Percentiles rank a stretch among this genome's conserved stretches.
These are phyloP conservation scores for Frankliniella fusca DNA, from an alignment of 2,888 invertebrate genomes.

Conservation along the genomic window DNA sequence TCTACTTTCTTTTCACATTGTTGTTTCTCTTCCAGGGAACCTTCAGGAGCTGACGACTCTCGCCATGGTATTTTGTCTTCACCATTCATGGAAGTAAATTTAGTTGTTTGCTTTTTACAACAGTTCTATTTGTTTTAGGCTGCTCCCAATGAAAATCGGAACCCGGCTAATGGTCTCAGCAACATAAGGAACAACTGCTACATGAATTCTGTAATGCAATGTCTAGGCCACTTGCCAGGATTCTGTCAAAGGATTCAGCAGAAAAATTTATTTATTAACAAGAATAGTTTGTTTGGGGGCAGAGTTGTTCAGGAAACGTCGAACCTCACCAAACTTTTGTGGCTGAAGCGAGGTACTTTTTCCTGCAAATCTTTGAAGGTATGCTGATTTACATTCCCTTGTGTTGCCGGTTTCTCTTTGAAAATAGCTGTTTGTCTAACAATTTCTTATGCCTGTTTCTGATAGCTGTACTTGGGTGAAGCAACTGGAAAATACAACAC, in stretches of 20 bases:
- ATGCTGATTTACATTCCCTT: background rate
- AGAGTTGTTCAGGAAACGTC: background rate
- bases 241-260: background rate
- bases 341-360: background rate
- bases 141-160: background rate
- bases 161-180: background rate
- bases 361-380: background rate
- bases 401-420: background rate
- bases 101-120: background rate
- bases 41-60: too few relatives aligned
- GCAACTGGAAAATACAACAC: background rate
- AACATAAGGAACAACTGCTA: background rate
- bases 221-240: background rate
- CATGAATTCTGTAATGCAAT: background rate
- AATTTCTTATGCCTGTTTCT: background rate
- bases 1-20: too few relatives aligned
- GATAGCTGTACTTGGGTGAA: background rate
- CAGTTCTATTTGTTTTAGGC: too few relatives aligned
- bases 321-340: background rate
- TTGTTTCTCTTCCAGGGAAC: too few relatives aligned
- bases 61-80: background rate
- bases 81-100: background rate
- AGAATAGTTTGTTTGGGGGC: background rate
- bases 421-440: background rate
- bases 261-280: background rate